A percentile compares a stretch with the other conserved stretches of the same genome.
phyloP scores from a whole-genome alignment of 2,888 invertebrate genomes.

The Dolichopus griseipennis region DNA sequence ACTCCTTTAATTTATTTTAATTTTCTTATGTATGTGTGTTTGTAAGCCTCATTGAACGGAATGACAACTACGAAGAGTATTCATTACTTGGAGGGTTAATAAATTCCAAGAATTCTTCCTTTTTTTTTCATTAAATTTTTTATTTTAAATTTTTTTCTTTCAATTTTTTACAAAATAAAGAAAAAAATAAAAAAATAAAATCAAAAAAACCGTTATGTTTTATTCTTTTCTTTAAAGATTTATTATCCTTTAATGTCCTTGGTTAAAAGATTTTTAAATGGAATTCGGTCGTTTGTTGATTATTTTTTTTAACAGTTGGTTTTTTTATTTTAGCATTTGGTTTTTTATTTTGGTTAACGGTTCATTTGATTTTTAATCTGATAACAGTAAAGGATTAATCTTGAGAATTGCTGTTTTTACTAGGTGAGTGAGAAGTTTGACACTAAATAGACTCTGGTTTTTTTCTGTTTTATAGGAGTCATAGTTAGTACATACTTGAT shows the following conservation, averaged over 20 bases:
- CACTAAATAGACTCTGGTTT: too few relatives aligned
- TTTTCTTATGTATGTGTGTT: too few relatives aligned
- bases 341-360: neutral
- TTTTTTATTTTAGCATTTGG: neutral
- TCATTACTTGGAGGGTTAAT: neutral
- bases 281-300: neutral
- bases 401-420: neutral
- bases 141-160: neutral
- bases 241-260: conserved; percentile 3
- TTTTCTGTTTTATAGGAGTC: too few relatives aligned
- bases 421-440: neutral
- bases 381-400: neutral
- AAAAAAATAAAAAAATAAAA: neutral
- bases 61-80: too few relatives aligned
- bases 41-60: too few relatives aligned
- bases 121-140: neutral
- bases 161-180: neutral
- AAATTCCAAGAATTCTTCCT: neutral
- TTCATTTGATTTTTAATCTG: neutral
- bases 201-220: neutral
- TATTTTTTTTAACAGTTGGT: neutral
- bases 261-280: neutral
- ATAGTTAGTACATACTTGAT: too few relatives aligned
- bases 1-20: too few relatives aligned
- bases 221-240: neutral